Evolutionary conservation across 2,797 vertebrate genomes (phyloP), one percentile per base, ranked within the genome.

Genomic region (Parauchenoglanis ngamensis): DNA sequence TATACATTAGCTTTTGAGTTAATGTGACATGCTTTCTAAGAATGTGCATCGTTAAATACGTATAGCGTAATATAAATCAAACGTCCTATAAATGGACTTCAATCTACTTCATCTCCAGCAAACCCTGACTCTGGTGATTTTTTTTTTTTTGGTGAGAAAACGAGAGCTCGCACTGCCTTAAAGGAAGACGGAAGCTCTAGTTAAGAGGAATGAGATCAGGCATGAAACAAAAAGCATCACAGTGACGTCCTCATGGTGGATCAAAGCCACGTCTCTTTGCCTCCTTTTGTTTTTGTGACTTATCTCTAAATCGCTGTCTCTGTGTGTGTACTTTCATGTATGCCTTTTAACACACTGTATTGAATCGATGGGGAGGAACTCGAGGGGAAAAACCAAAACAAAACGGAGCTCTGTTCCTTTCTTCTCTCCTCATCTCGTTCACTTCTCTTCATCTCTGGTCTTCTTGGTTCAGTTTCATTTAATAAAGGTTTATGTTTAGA

Each of bases 191-290:
- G 31, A 35, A 57, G 19, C 54, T 8, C 3, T 5, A 35, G 28
- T 21, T 4, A 79, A 57, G 31, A 79, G 28, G n/a, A 79, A 79
- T 0, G 23, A 57, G 84, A 85, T 85, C 76, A 52, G 56, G 56
- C 81, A 86, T 52, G 76, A 88, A 77, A 83, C 63, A 86, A 49
- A 49, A 80, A 40, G 80, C 68, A 87, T 78, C 85, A 82, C 72
- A 84, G 79, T 89, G 85, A 83, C 86, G 68, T 88, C 63, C 78
- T 86, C 82, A 77, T 8, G 44, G 28, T 77, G 87, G 89, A 90
- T 91, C 88, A 91, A 91, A 91, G 87, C 52, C 81, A 81, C 40
- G 15, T 56, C 63, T 63, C 65, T 44, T 40, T 28, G 35, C 10
- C 52, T 49, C 19, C 78, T 83, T 44, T 82, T 72, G 52, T 79